Evolutionary conservation across 1,140 invertebrate species (phyloP).

Genomic region (Idris sp.): DNA sequence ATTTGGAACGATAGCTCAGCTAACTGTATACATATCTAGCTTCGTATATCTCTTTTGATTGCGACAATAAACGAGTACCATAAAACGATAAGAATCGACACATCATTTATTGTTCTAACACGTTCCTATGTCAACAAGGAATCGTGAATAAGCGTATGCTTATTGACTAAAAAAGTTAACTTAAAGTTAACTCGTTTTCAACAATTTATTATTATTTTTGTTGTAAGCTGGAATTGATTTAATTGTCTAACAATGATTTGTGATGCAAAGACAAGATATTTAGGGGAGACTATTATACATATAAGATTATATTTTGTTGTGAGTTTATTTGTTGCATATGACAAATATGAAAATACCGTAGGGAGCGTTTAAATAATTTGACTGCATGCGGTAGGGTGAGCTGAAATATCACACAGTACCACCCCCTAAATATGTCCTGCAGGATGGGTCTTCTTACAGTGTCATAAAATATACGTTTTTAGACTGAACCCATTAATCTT

Average conservation of each 20-base stretch:
- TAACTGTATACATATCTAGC: conserved; percentile 45
- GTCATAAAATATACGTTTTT: conserved; percentile 43
- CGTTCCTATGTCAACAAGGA: conserved; percentile 50
- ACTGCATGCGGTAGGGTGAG: conserved; percentile 37
- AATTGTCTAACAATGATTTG: too few relatives aligned
- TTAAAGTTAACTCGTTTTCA: too few relatives aligned
- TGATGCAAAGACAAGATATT: conserved; percentile 3
- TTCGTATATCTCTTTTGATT: conserved; percentile 58
- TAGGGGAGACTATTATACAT: too few relatives aligned
- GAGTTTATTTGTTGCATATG: conserved; percentile 42
- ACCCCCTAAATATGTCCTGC: conserved; percentile 32
- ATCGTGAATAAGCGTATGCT: conserved; percentile 49
- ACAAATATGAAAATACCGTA: conserved; percentile 44
- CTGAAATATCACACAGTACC: conserved; percentile 29
- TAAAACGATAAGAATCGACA: conserved; percentile 59
- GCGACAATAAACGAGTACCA: conserved; percentile 56
- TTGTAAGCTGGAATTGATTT: too few relatives aligned
- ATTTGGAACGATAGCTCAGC: conserved; percentile 37
- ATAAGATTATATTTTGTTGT: conserved; percentile 34
- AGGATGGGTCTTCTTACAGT: conserved; percentile 25
- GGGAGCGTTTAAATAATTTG: conserved; percentile 56
- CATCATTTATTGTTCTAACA: conserved; percentile 57
- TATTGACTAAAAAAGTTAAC: too few relatives aligned
- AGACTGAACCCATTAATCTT: conserved; percentile 24
- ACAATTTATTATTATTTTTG: too few relatives aligned